Percentiles rank a stretch among this genome's conserved stretches.
phyloP scores from a whole-genome alignment of 2,888 invertebrate genomes.

The Pammene fasciana region DNA sequence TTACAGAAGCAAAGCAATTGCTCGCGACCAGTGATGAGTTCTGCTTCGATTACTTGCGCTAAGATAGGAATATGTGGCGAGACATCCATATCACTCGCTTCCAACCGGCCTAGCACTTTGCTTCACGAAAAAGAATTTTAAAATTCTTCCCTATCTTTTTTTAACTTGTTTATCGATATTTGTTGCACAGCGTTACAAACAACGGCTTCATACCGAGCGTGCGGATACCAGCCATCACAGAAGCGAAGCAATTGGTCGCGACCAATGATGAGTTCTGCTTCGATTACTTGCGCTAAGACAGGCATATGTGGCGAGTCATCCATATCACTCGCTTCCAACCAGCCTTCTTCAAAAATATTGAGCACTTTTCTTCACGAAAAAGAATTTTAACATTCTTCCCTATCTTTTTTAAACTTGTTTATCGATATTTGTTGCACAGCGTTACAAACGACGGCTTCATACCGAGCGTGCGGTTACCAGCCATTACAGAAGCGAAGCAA shows the following conservation, averaged over 20 bases:
- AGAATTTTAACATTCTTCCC: no score
- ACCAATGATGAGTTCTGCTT: conserved; percentile 55
- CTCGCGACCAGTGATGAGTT: conserved; percentile 55
- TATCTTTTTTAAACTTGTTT: no score
- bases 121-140: no score
- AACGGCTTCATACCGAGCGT: conserved; percentile 67
- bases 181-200: conserved; percentile 56
- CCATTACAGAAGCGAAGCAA: conserved; percentile 63
- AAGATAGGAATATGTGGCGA: no score
- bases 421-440: conserved; percentile 2
- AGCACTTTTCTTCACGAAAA: no score
- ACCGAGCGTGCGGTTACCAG: conserved; percentile 63
- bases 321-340: no score
- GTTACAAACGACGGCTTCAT: conserved; percentile 71
- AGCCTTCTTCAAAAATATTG: no score
- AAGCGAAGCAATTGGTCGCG: conserved; percentile 61
- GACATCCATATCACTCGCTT: no score
- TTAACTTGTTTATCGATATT: conserved; percentile 7
- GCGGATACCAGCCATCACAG: conserved; percentile 66
- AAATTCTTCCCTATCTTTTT: no score
- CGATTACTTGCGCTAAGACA: conserved; percentile 67
- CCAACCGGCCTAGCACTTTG: no score
- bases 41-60: conserved; percentile 64
- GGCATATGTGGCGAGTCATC: no score
- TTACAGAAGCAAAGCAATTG: conserved; percentile 63